Evolutionary conservation across 2,797 vertebrate species (phyloP).

Genomic region (Danio choprae): DNA sequence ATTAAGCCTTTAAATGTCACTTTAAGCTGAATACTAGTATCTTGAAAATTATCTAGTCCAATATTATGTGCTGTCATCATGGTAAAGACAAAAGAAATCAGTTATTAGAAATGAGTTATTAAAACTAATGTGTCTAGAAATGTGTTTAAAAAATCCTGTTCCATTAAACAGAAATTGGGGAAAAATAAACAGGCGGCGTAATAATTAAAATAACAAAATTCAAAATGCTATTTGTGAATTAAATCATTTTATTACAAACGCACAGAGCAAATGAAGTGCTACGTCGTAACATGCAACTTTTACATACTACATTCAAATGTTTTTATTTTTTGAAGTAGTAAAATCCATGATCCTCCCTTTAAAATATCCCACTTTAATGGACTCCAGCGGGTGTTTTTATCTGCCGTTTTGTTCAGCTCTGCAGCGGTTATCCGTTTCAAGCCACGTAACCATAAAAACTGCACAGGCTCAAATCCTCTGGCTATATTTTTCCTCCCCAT

Average conservation of each 20-base stretch:
- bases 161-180: too few relatives aligned
- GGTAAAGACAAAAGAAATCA: too few relatives aligned
- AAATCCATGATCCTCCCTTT: neutral
- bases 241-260: neutral
- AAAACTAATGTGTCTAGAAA: too few relatives aligned
- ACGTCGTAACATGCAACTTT: neutral
- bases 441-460: conserved; percentile 4
- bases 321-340: neutral
- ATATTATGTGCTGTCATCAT: too few relatives aligned
- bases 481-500: neutral
- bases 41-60: too few relatives aligned
- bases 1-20: too few relatives aligned
- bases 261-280: neutral
- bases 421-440: conserved; percentile 6
- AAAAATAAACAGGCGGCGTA: too few relatives aligned
- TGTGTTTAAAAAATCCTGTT: too few relatives aligned
- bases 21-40: too few relatives aligned
- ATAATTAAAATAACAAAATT: too few relatives aligned
- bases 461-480: conserved; percentile 22
- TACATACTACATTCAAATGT: neutral
- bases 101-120: too few relatives aligned
- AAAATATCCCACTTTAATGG: conserved; percentile 12
- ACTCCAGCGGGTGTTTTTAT: neutral
- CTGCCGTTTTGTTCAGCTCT: conserved; percentile 13
- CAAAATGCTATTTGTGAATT: neutral